Evolutionary conservation across 2,888 invertebrate genomes (phyloP).

Genomic region (Pristionchus maxplancki): DNA sequence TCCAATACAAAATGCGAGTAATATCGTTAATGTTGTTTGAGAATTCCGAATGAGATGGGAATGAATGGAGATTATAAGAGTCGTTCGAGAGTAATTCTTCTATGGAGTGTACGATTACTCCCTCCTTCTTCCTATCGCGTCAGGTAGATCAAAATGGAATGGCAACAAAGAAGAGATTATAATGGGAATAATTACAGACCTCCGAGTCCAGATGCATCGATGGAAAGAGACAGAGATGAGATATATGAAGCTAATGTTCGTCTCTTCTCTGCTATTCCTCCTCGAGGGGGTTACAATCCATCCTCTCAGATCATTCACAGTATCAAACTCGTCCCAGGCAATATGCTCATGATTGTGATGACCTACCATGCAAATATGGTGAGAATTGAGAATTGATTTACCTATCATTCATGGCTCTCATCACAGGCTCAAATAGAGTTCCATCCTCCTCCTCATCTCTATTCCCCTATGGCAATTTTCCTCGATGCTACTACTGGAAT

Average conservation of each 20-base stretch:
- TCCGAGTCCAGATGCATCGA: not conserved
- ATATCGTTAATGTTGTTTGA: not conserved
- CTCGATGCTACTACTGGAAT: constrained; percentile 22
- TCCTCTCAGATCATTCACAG: not conserved
- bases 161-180: not conserved
- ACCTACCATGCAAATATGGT: constrained; percentile 12
- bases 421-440: not conserved
- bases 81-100: not conserved
- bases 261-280: not conserved
- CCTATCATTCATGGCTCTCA: not conserved
- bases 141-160: too few species aligned
- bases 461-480: not conserved
- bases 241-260: not conserved
- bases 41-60: not conserved
- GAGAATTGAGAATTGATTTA: not conserved
- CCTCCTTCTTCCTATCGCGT: not conserved
- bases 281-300: not conserved
- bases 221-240: not conserved
- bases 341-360: constrained; percentile 25
- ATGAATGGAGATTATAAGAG: not conserved
- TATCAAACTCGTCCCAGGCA: constrained; percentile 11
- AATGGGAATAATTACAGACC: not conserved
- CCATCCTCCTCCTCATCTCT: not conserved
- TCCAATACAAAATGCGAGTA: not conserved
- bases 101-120: constrained; percentile 20